Base-by-base conservation (phyloP, 2,113 vertebrate species). In the Tupaia chinensis region DNA sequence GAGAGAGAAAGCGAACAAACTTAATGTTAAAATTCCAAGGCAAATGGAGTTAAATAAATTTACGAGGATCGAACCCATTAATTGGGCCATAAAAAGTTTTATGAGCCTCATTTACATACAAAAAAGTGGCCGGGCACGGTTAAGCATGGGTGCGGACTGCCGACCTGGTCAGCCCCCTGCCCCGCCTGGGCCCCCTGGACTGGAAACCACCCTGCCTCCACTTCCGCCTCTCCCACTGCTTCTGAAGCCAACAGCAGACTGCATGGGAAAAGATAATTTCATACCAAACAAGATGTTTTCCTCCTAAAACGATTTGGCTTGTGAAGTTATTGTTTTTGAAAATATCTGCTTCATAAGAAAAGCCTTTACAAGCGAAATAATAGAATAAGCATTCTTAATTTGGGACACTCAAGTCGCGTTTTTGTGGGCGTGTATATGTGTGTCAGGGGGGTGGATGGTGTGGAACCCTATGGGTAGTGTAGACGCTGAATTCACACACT, bases 31-130 rank as follows among this genome's bases (percentile, higher is more conserved):
- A 98, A 98, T 98, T 98, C 98, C 98, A 98, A 97, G 98, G 97
- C 97, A 98, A 98, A 98, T 83, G 97, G 98, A 98, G 98, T 98
- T 98, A 98, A 98, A 98, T 98, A 98, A 99, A 99, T 99, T 99
- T 99, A 98, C 97, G 98, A 99, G 98, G 98, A 98, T 98, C 97
- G 98, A 98, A 98, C 97, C 98, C 98, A 99, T 99, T 99, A 99
- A 99, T 98, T 98, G 98, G 98, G 98, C 98, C 98, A 99, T 99
- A 99, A 99, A 99, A 99, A 99, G 98, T 99, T 99, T 99, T 99
- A 99, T 99, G 99, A 98, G 99, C 98, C 98, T 99, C 98, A 99
- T 99, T 99, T 99, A 99, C 99, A 99, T 99, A 99, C 99, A 99
- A n/a, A 98, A 97, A 97, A 77, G 87, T 10, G 86, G 60, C 87